A percentile compares a stretch with the other conserved stretches of the same genome.
Evolutionary conservation across 2,888 invertebrate species (phyloP).

Genomic region (Linnaemya vulpina): DNA sequence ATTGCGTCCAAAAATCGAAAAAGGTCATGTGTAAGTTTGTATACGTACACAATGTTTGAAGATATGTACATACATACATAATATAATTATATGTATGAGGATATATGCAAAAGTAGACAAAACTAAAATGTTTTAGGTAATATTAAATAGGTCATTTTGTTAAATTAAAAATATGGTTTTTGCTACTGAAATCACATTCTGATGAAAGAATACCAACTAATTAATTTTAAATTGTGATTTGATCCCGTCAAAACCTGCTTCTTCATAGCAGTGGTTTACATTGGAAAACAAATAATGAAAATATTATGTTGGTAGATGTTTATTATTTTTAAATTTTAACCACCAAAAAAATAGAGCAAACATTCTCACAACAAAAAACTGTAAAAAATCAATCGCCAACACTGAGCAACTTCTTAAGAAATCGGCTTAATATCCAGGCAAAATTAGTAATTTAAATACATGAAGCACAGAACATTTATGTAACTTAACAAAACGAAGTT

Average conservation of each 20-base stretch:
- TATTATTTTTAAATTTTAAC: neutral
- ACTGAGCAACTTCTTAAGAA: slow-evolving; percentile 20
- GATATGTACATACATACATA: neutral
- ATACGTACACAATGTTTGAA: neutral
- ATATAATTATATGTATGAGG: neutral
- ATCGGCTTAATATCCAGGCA: neutral
- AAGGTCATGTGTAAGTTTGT: neutral
- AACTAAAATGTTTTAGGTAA: neutral
- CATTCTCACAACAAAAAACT: neutral
- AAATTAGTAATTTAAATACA: slow-evolving; percentile 1
- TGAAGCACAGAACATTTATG: neutral
- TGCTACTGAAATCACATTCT: neutral
- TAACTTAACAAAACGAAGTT: slow-evolving; percentile 2
- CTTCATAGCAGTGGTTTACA: neutral
- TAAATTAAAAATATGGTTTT: neutral
- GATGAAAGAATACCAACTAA: neutral
- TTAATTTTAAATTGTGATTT: neutral
- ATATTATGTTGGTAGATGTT: neutral
- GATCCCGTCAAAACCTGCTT: neutral
- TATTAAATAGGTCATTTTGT: neutral
- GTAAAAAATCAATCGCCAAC: slow-evolving; percentile 55
- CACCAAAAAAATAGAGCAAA: neutral
- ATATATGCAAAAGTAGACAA: neutral
- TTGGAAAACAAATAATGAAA: neutral
- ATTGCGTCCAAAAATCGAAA: neutral